Evolutionary conservation across 2,797 vertebrate species (phyloP), one percentile per base, ranked within the genome.

Genomic region (Trachurus trachurus): DNA sequence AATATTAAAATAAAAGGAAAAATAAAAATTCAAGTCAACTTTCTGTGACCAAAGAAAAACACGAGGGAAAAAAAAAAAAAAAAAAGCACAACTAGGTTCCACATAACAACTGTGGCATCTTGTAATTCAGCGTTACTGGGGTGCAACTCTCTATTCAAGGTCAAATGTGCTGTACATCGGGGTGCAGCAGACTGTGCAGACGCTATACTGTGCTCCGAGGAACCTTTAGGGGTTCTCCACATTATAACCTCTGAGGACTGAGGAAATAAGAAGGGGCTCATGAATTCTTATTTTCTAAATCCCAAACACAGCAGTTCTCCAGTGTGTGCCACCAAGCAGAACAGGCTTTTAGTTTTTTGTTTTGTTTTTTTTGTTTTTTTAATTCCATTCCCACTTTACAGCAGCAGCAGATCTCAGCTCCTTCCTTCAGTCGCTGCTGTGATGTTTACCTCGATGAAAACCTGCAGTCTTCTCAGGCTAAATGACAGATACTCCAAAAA

Each of bases 161-260:
- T 88, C 78, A 83, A 54, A 86, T 71, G 64, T 75, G 26, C 26
- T 26, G 26, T 26, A 57, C 59, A 76, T 81, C 31, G 58, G 6
- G n/a, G 66, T 63, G 34, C 62, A 53, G 54, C 26, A 26, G 26
- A 15, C 56, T 9, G 52, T 10, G 1, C 37, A 64, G 63, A 69
- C 53, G 56, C 22, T 37, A 0, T 8, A 15, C 7, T 6, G 68
- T 2, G 84, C 89, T 85, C 4, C 0, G 26, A 84, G 87, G 68
- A 64, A 82, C 83, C 88, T 88, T 79, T 4, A 83, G 88, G 84
- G 88, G 66, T 34, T 84, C 64, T 86, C 52, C 40, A 2, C 42
- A 66, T 47, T 26, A 17, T 31, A 81, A 79, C 79, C 74, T 83
- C 74, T 0, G 57, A 76, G 78, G 81, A 80, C 22, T 45, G 0